A percentile compares a stretch with the other conserved stretches of the same genome.
These are phyloP conservation scores for Aphelinus atriplicis DNA, from an alignment of 1,140 invertebrate species.

Conservation along the genomic window DNA sequence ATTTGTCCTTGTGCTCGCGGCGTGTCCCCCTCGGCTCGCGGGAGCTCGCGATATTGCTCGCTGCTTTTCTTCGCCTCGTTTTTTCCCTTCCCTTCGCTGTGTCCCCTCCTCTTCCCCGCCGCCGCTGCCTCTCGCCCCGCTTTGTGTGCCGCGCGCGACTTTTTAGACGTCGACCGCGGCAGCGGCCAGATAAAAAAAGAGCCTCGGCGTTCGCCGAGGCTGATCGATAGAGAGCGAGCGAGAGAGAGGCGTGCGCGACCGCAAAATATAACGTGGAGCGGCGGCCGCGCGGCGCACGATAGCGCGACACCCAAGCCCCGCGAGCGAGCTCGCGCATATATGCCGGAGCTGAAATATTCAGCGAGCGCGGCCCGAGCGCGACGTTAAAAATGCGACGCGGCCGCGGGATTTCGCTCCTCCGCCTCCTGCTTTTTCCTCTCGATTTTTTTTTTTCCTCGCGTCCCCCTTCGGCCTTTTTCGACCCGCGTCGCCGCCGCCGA, in stretches of 20 bases:
- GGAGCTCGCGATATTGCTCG: neutral
- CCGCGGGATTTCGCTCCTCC: neutral
- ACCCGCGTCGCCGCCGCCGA: too few species aligned
- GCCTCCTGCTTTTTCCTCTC: neutral
- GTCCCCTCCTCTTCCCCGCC: neutral
- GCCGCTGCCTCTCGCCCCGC: neutral
- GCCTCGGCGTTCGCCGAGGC: slow-evolving; percentile 21
- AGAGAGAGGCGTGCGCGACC: neutral
- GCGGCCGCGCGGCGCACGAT: neutral
- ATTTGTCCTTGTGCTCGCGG: slow-evolving; percentile 33
- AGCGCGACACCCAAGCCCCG: slow-evolving; percentile 28
- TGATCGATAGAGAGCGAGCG: slow-evolving; percentile 24
- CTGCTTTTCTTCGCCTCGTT: neutral
- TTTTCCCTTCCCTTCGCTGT: neutral
- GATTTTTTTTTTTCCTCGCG: neutral
- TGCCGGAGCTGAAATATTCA: slow-evolving; percentile 17
- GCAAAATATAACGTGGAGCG: slow-evolving; percentile 15
- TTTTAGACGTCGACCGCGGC: slow-evolving; percentile 29
- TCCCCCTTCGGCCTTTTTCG: too few species aligned
- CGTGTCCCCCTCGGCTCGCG: slow-evolving; percentile 1
- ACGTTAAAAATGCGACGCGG: neutral
- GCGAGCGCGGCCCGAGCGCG: neutral
- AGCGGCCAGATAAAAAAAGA: slow-evolving; percentile 27
- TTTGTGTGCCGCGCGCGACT: slow-evolving; percentile 9
- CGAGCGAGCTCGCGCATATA: neutral